A percentile compares a stretch with the other conserved stretches of the same genome.
Evolutionary conservation across 2,888 invertebrate genomes (phyloP).

Genomic region (Athalia rosae): DNA sequence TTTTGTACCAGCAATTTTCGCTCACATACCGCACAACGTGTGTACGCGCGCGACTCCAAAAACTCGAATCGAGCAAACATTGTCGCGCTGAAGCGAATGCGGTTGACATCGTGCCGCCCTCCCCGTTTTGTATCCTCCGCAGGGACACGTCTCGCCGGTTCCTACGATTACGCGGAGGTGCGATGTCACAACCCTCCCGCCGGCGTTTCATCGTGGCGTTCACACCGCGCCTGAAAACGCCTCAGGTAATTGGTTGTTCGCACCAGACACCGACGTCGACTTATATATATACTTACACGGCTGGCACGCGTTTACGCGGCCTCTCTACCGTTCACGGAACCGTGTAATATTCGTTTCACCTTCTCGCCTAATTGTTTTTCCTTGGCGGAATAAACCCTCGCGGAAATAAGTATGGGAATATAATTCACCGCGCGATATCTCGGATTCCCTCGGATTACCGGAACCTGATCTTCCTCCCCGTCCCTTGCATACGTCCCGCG

Average conservation of each 20-base stretch:
- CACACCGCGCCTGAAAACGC: slow-evolving; percentile 33
- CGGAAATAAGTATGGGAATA: no score
- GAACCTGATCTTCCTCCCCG: no score
- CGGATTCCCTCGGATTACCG: no score
- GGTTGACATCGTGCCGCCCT: slow-evolving; percentile 32
- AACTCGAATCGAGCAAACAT: neutral
- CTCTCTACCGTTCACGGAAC: no score
- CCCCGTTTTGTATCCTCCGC: neutral
- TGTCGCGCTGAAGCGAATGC: slow-evolving; percentile 1
- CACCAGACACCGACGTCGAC: slow-evolving; percentile 53
- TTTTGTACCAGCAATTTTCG: slow-evolving; percentile 68
- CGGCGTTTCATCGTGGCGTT: slow-evolving; percentile 20
- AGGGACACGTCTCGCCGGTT: no score
- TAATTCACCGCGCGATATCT: no score
- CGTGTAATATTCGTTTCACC: no score
- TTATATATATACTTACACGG: slow-evolving; percentile 20
- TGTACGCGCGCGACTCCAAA: neutral
- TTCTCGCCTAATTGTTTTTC: no score
- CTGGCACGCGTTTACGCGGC: neutral
- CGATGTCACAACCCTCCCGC: slow-evolving; percentile 18
- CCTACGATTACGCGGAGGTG: neutral
- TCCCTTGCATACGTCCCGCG: no score
- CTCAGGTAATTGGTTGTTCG: slow-evolving; percentile 42
- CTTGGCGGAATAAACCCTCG: no score
- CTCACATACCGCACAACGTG: no score